Base-by-base conservation (phyloP, 2,888 invertebrate species). In the Cephus nigrinus region DNA sequence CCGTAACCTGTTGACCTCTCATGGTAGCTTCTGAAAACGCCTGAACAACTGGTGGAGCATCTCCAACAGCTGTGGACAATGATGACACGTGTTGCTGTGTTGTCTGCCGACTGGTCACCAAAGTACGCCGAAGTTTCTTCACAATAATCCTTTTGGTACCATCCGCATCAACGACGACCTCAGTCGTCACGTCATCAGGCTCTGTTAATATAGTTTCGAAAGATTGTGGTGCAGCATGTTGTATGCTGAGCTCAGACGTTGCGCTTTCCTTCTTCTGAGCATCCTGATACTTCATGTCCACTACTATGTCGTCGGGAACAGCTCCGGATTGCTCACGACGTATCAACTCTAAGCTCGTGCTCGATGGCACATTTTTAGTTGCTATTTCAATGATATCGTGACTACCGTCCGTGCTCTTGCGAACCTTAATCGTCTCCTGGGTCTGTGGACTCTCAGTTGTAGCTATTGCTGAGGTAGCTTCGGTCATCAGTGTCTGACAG, bases 121-220 rank as follows among this genome's bases (percentile, higher is more conserved):
- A 91, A 0, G 95, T 96, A 85, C 94, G 94, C 76, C 95, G 94
- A 9, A 96, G 89, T 91, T 96, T 96, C 82, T 94, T 95, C 0
- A 97, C 95, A 78, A 97, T 95, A 75, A 97, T 96, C 83, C 96
- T 93, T 87, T 95, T 96, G 0, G 96, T 96, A 5, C 97, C 97
- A 89, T 97, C 96, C 31, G 96, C 94, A 86, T 96, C 96, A 0
- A 95, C 94, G 0, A 95, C 94, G 4, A 96, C 95, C 92, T 96
- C 96, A 0, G 96, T 97, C 0, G 96, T 96, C 1, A 96, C 96
- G 88, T 96, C 95, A 89, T 96, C 96, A 0, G 97, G 97, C 89
- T 97, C 96, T 0, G 96, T 94, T 89, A 97, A 94, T 5, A 96
- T 93, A 0, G 97, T 96, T 91, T 97, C 96, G 87, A 96, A 97